Evolutionary conservation across 2,797 vertebrate genomes (phyloP).

Genomic region (Channa striata): DNA sequence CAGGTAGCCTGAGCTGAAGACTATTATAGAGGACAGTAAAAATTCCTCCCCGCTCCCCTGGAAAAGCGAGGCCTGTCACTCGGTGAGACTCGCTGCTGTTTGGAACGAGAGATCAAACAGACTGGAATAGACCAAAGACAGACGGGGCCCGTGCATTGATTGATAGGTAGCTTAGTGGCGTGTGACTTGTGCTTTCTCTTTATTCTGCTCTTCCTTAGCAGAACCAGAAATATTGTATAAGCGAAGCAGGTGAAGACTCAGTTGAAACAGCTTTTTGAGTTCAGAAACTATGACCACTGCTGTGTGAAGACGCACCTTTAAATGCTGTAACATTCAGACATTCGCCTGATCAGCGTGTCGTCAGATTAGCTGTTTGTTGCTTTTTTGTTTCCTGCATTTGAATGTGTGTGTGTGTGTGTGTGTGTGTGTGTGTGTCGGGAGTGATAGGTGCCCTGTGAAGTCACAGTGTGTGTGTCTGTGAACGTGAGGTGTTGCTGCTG

Average conservation of each 20-base stretch:
- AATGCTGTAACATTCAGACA: slow-evolving; percentile 4
- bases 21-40: slow-evolving; percentile 53
- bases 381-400: slow-evolving; percentile 7
- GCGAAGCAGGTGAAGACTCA: slow-evolving; percentile 28
- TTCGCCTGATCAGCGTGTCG: slow-evolving; percentile 23
- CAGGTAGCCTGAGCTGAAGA: slow-evolving; percentile 46
- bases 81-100: slow-evolving; percentile 32
- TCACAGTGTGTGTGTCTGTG: slow-evolving; percentile 15
- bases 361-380: slow-evolving; percentile 19
- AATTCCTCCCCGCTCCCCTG: slow-evolving; percentile 28
- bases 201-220: slow-evolving; percentile 33
- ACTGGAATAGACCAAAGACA: slow-evolving; percentile 71
- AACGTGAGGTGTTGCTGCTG: slow-evolving; percentile 47
- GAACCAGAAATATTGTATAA: slow-evolving; percentile 18
- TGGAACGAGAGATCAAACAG: slow-evolving; percentile 63
- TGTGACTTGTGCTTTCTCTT: slow-evolving; percentile 48
- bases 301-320: background rate
- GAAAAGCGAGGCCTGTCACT: slow-evolving; percentile 58
- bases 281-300: slow-evolving; percentile 18
- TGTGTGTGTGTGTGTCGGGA: background rate
- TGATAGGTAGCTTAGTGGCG: slow-evolving; percentile 59
- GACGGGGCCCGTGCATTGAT: slow-evolving; percentile 42
- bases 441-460: slow-evolving; percentile 25
- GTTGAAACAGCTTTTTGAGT: slow-evolving; percentile 6
- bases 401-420: slow-evolving; percentile 2